Conservation (phyloP, 92 coral and sea anemone species). For the Palythoa heliodiscus region DNA sequence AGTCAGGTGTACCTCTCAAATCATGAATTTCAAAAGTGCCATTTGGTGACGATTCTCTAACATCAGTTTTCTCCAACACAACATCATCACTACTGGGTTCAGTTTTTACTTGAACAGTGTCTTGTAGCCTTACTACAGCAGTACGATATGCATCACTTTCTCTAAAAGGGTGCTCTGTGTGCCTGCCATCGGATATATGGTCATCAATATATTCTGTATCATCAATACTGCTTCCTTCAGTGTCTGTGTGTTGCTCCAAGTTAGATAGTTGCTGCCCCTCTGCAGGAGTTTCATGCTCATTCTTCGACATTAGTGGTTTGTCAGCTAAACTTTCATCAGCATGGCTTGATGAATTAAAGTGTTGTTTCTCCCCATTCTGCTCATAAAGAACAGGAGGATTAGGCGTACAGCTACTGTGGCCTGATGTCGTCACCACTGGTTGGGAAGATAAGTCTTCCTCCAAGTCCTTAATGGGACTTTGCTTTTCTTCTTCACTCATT, state of each 20-base stretch:
- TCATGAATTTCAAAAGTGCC: slow-evolving; percentile 16
- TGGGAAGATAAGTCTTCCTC: background rate
- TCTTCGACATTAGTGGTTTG: background rate
- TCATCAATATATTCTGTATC: slow-evolving; percentile 12
- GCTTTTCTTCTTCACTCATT: background rate
- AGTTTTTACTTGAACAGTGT: slow-evolving; percentile 83
- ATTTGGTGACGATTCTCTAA: background rate
- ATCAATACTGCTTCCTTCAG: slow-evolving; percentile 40
- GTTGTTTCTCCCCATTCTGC: slow-evolving; percentile 9
- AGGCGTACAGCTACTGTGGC: background rate
- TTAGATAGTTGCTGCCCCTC: background rate
- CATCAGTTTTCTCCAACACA: slow-evolving; percentile 11
- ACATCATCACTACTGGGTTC: slow-evolving; percentile 64
- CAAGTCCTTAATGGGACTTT: background rate
- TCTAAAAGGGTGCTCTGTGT: background rate
- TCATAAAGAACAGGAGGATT: background rate
- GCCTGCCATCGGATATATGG: slow-evolving; percentile 19
- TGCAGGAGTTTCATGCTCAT: slow-evolving; percentile 12
- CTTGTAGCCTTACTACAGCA: slow-evolving; percentile 71
- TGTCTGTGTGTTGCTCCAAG: slow-evolving; percentile 24
- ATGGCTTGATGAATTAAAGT: background rate
- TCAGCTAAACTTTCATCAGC: slow-evolving; percentile 12
- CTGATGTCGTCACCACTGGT: background rate
- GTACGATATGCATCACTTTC: slow-evolving; percentile 52
- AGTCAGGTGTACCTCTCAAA: slow-evolving; percentile 14